These are phyloP conservation scores for Nothobranchius kuhntae DNA, from an alignment of 2,113 vertebrate species.

Conservation along the genomic window DNA sequence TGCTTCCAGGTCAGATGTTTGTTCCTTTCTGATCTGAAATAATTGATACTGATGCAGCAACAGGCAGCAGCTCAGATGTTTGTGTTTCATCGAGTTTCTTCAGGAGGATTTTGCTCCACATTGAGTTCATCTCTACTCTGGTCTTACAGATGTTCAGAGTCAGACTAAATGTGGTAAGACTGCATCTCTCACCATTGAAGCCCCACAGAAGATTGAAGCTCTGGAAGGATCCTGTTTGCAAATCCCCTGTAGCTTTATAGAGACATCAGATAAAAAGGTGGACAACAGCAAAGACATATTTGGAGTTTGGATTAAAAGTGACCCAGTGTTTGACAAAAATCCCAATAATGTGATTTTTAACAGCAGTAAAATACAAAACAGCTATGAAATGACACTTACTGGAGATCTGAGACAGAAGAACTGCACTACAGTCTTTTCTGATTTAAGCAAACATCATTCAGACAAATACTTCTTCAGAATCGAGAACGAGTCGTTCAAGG, in stretches of 20 bases:
- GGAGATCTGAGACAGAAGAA: constrained; percentile 47
- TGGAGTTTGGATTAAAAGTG: constrained; percentile 4
- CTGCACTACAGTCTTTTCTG: constrained; percentile 58
- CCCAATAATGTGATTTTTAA: constrained; percentile 19
- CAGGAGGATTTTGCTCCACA: background rate
- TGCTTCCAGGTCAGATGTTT: constrained; percentile 1
- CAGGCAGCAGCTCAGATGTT: no score
- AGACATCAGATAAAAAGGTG: background rate
- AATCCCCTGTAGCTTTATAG: background rate
- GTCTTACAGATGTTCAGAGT: background rate
- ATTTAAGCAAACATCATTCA: background rate
- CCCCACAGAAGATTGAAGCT: background rate
- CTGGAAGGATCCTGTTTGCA: constrained; percentile 4
- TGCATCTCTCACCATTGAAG: background rate
- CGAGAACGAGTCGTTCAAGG: accelerated
- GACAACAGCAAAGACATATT: background rate
- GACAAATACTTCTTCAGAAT: constrained; percentile 54
- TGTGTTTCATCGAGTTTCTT: no score
- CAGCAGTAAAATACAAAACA: accelerated
- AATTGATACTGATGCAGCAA: no score
- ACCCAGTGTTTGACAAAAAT: background rate
- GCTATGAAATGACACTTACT: constrained; percentile 17
- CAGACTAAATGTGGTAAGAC: background rate
- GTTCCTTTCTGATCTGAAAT: background rate
- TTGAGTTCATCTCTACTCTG: background rate